Conservation (phyloP, 2,797 vertebrate genomes). For the Thunnus albacares region DNA sequence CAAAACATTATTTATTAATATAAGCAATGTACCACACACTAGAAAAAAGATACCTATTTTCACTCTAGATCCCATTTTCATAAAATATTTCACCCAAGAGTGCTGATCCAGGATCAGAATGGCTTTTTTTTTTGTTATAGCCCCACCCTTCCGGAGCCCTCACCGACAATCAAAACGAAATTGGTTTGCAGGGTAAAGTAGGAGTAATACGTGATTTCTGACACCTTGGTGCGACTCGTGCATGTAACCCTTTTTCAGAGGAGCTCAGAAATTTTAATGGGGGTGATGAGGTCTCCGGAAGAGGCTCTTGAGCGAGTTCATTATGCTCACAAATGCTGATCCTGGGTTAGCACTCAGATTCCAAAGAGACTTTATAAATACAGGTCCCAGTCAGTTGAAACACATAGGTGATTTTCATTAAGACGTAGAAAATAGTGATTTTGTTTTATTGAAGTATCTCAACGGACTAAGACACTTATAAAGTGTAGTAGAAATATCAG, state of each 20-base stretch:
- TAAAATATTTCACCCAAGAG: slow-evolving; percentile 55
- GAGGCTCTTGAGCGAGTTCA: slow-evolving; percentile 34
- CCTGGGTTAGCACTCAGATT: slow-evolving; percentile 64
- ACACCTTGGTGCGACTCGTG: background rate
- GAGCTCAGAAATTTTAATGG: slow-evolving; percentile 25
- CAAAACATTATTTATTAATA: slow-evolving; percentile 83
- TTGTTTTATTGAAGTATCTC: slow-evolving; percentile 83
- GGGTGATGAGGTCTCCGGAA: slow-evolving; percentile 51
- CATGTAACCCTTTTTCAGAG: slow-evolving; percentile 1
- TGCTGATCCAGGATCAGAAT: slow-evolving; percentile 70
- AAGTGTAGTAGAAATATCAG: slow-evolving; percentile 83
- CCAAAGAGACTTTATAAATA: slow-evolving; percentile 62
- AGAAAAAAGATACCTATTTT: slow-evolving; percentile 79
- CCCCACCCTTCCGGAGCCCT: slow-evolving; percentile 23
- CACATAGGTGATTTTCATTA: slow-evolving; percentile 69
- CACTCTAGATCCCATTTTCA: slow-evolving; percentile 70
- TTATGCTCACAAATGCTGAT: slow-evolving; percentile 54
- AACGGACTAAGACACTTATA: slow-evolving; percentile 81
- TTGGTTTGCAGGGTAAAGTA: background rate
- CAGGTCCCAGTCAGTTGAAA: slow-evolving; percentile 70
- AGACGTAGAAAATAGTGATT: slow-evolving; percentile 83
- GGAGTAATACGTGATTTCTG: slow-evolving; percentile 5
- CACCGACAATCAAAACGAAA: slow-evolving; percentile 39
- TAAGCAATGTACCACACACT: slow-evolving; percentile 80
- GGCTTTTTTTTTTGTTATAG: background rate